Evolutionary conservation across 2,113 vertebrate species (phyloP).

Genomic region (Pygoscelis adeliae): DNA sequence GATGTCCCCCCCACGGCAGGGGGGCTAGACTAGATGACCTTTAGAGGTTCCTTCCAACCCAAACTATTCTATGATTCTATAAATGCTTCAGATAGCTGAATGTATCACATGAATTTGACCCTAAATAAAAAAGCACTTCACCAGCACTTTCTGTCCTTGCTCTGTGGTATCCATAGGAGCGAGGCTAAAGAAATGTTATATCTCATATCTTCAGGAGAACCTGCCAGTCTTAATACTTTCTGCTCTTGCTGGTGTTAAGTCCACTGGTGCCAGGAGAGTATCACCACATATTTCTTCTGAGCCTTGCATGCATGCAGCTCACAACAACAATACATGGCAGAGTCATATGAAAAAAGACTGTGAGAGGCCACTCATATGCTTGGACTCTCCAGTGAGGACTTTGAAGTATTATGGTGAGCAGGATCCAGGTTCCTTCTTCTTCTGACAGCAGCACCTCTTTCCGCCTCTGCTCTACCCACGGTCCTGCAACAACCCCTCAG

Average conservation of each 20-base stretch:
- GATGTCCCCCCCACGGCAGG: no score
- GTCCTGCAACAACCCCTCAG: not conserved
- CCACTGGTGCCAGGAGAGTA: not conserved
- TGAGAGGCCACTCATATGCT: not conserved
- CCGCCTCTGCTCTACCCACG: not conserved
- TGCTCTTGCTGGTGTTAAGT: not conserved
- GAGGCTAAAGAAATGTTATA: not conserved
- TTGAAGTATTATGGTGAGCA: not conserved
- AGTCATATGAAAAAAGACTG: not conserved
- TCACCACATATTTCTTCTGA: not conserved
- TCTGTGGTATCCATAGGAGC: not conserved
- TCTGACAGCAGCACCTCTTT: not conserved
- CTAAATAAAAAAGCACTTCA: not conserved
- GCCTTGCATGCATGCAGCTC: not conserved
- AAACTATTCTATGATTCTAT: not conserved
- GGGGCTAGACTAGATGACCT: no score
- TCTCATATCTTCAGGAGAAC: not conserved
- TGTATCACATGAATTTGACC: not conserved
- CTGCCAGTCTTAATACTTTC: not conserved
- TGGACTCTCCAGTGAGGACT: not conserved
- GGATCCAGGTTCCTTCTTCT: not conserved
- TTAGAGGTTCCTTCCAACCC: no score
- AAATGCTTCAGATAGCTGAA: not conserved
- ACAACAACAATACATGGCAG: not conserved
- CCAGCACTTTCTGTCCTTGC: not conserved